Conservation (phyloP, 2,888 invertebrate species). For the Drosophila suboccidentalis region DNA sequence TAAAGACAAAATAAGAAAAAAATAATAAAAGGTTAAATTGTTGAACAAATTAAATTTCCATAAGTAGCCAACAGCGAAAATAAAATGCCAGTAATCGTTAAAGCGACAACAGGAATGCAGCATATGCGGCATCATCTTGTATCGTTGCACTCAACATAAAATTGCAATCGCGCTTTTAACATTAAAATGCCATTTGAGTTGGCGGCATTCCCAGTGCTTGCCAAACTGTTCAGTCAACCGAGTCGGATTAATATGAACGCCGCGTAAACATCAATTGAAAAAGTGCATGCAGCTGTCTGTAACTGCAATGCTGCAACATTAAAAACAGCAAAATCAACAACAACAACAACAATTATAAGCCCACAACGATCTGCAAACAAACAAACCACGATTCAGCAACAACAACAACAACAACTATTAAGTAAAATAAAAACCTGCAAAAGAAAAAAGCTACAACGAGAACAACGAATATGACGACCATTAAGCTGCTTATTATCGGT, state of each 20-base stretch:
- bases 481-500: slow-evolving; percentile 83
- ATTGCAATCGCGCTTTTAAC: slow-evolving; percentile 53
- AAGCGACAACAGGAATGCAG: slow-evolving; percentile 2
- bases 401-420: slow-evolving; percentile 19
- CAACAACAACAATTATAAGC: slow-evolving; percentile 9
- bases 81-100: slow-evolving; percentile 1
- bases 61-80: slow-evolving; percentile 4
- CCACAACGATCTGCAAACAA: slow-evolving; percentile 27
- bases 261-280: slow-evolving; percentile 51
- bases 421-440: slow-evolving; percentile 13
- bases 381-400: slow-evolving; percentile 5
- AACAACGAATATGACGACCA: slow-evolving; percentile 71
- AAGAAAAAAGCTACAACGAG: slow-evolving; percentile 15
- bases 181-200: slow-evolving; percentile 75
- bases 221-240: slow-evolving; percentile 56
- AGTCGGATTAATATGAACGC: slow-evolving; percentile 44
- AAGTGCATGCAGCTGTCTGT: slow-evolving; percentile 29
- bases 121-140: slow-evolving; percentile 23
- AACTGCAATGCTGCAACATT: slow-evolving; percentile 16
- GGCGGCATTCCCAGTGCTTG: slow-evolving; percentile 42
- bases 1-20: slow-evolving; percentile 5
- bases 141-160: slow-evolving; percentile 27
- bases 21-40: slow-evolving; percentile 1
- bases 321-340: slow-evolving; percentile 32
- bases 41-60: slow-evolving; percentile 11